These are phyloP conservation scores for Erethizon dorsatum DNA, from an alignment of 2,797 vertebrate genomes.

Conservation along the genomic window DNA sequence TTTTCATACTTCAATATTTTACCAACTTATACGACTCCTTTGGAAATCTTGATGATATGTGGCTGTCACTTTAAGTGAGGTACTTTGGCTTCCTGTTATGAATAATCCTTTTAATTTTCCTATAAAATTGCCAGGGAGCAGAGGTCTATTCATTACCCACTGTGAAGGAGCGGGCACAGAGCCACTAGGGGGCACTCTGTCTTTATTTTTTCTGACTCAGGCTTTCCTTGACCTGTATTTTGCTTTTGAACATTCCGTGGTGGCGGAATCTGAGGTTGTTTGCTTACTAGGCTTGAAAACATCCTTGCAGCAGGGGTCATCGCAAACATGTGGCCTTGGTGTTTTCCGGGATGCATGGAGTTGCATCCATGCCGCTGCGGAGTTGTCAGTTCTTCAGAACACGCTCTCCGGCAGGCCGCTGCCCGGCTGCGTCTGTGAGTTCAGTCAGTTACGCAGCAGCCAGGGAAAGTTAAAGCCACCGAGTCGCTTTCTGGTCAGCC, in stretches of 20 bases:
- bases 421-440: rapidly evolving
- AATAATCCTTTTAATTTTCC: neutral
- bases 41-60: slow-evolving; percentile 46
- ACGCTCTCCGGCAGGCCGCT: rapidly evolving
- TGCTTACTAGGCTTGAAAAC: slow-evolving; percentile 2
- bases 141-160: rapidly evolving
- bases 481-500: neutral
- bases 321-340: rapidly evolving
- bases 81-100: rapidly evolving
- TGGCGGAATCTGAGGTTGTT: neutral
- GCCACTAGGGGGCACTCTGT: slow-evolving; percentile 87
- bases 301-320: neutral
- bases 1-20: neutral
- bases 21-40: neutral
- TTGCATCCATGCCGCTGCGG: neutral
- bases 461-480: neutral
- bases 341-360: rapidly evolving
- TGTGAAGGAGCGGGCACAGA: rapidly evolving
- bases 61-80: slow-evolving; percentile 68
- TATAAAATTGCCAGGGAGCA: neutral
- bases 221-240: slow-evolving; percentile 51
- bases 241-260: slow-evolving; percentile 7
- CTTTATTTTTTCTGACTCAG: neutral
- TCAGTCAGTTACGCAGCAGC: rapidly evolving
- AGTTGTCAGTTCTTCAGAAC: neutral